Evolutionary conservation across 2,113 vertebrate genomes (phyloP), one percentile per base, ranked within the genome.

Genomic region (Malurus elegans): DNA sequence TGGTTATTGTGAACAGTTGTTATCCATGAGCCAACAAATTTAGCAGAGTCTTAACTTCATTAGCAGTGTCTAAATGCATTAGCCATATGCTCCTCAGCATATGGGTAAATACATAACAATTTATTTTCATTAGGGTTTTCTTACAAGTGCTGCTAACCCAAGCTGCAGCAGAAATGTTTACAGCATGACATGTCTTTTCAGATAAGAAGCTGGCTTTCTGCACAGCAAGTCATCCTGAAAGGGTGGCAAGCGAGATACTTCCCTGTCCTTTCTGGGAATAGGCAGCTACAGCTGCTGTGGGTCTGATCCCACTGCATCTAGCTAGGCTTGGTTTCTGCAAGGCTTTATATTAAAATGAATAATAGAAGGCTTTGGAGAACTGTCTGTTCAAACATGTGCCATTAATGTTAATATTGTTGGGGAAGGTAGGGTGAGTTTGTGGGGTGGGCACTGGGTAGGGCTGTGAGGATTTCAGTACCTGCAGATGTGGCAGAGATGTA

Each of bases 101-200:
- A 97, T 97, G 97, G 95, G 93, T 95, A 97, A 96, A 97, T 96
- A 96, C 54, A 89, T 95, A 97, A 93, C 95, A 95, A 97, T 97
- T 97, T 97, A 95, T 97, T 97, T 97, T 97, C 95, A 96, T 97
- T 97, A 97, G 61, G 6, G 58, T 84, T 95, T 96, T 95, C 89
- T 90, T 97, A 85, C 58, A 89, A 94, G 93, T 73, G 88, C 65
- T 92, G 72, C 86, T 96, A 95, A 85, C 74, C 75, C 84, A 92
- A 89, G 79, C 72, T 95, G 56, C 21, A 17, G 69, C 69, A 73
- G 74, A 91, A 93, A 72, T 88, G 75, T 96, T 95, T 96, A 90
- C 69, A 93, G 45, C 56, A 50, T 51, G 87, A 62, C 74, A 66
- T 0, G 12, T 61, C 88, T 93, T 48, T 93, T 93, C 90, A 84